Evolutionary conservation across 2,113 vertebrate species (phyloP).

Genomic region (Suricata suricatta): DNA sequence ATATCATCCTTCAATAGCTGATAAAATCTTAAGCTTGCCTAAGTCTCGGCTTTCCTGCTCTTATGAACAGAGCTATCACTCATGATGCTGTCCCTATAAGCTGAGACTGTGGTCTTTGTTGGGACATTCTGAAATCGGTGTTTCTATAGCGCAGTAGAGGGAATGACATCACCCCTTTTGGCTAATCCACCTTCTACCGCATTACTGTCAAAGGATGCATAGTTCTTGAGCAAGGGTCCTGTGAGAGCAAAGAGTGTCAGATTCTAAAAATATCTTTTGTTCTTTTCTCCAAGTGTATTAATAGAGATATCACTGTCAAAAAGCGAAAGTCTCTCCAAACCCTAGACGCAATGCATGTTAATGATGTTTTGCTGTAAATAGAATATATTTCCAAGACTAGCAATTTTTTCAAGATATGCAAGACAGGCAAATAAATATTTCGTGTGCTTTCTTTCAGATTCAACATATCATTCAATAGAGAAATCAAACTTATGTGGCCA

Average conservation of each 20-base stretch:
- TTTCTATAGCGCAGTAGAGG: neutral
- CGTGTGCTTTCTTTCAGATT: neutral
- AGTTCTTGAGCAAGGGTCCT: neutral
- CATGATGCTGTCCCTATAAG: neutral
- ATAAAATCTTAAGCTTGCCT: neutral
- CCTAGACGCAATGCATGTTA: neutral
- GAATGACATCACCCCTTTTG: no score
- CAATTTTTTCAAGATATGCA: neutral
- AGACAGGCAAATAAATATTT: neutral
- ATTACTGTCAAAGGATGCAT: neutral
- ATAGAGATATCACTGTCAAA: neutral
- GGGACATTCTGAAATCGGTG: neutral
- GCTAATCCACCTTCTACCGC: fast-evolving
- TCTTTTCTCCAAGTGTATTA: neutral
- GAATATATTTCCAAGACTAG: neutral
- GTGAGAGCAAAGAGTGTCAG: neutral
- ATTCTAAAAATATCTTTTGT: neutral
- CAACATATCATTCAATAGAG: neutral
- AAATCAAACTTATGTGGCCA: neutral
- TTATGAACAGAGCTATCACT: fast-evolving
- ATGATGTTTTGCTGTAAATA: neutral
- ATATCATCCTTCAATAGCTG: no score
- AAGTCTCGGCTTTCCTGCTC: neutral
- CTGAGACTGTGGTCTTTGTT: neutral
- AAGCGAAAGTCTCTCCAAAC: neutral